A percentile compares a stretch with the other conserved stretches of the same genome.
These are phyloP conservation scores for zebrafish (Danio rerio) DNA, from an alignment of 2,113 vertebrate genomes.

Conservation along the genomic window GRCz12tu NC_133183.1:26685501-26686000, in stretches of 20 bases:
- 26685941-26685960: constrained; percentile 91
- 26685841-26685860: constrained; percentile 88
- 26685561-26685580: constrained; percentile 89
- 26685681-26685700: constrained; percentile 87
- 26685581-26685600: constrained; percentile 87
- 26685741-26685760: constrained; percentile 95
- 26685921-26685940: constrained; percentile 94
- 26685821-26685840: constrained; percentile 90
- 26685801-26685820: constrained; percentile 86
- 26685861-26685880: constrained; percentile 92
- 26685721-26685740: constrained; percentile 85
- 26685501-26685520: constrained; percentile 83
- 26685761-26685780: constrained; percentile 87
- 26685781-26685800: constrained; percentile 90
- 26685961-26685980: constrained; percentile 90
- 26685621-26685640: constrained; percentile 87
- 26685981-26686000: constrained; percentile 95
- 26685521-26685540: constrained; percentile 83
- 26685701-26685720: constrained; percentile 88
- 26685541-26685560: constrained; percentile 83
- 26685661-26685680: constrained; percentile 92
- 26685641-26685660: constrained; percentile 85
- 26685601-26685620: constrained; percentile 90
- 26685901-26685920: constrained; percentile 86
- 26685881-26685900: constrained; percentile 92